Percentiles rank a stretch among this genome's conserved stretches.
These are phyloP conservation scores for Etheostoma cragini DNA, from an alignment of 2,113 vertebrate species.

Conservation along the genomic window DNA sequence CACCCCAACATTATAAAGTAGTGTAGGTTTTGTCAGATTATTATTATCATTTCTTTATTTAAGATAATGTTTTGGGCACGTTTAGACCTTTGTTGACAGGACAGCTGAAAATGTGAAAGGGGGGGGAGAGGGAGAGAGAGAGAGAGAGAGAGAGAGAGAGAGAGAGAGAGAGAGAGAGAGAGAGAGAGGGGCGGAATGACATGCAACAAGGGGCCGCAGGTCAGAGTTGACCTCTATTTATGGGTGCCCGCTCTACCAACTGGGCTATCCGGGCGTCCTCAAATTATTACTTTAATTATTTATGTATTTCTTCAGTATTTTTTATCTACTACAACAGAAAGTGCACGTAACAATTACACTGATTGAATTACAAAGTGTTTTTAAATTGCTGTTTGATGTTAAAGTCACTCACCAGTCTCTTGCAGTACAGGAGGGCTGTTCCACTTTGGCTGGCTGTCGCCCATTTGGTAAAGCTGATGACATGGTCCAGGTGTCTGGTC, in stretches of 20 bases:
- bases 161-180: too few relatives aligned
- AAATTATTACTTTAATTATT: not conserved
- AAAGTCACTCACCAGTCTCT: slow-evolving; percentile 87
- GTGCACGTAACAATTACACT: too few relatives aligned
- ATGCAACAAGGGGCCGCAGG: too few relatives aligned
- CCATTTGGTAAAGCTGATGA: slow-evolving; percentile 97
- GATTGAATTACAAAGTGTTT: not conserved
- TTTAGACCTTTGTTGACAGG: too few relatives aligned
- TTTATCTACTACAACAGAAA: not conserved
- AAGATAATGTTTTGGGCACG: too few relatives aligned
- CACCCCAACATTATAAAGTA: not conserved
- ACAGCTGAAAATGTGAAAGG: too few relatives aligned
- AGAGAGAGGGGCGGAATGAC: too few relatives aligned
- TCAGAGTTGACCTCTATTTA: too few relatives aligned
- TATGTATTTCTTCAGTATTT: not conserved
- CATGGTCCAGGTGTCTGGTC: slow-evolving; percentile 94
- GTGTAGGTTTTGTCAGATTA: not conserved
- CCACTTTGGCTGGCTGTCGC: slow-evolving; percentile 96
- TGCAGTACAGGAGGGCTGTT: slow-evolving; percentile 94
- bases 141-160: too few relatives aligned
- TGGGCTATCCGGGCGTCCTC: not conserved
- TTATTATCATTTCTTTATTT: not conserved
- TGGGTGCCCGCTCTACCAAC: too few relatives aligned
- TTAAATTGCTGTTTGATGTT: not conserved
- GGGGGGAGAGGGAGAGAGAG: too few relatives aligned